A percentile compares a stretch with the other conserved stretches of the same genome.
These are phyloP conservation scores for Vipera latastei DNA, from an alignment of 2,797 vertebrate species.

Conservation along the genomic window DNA sequence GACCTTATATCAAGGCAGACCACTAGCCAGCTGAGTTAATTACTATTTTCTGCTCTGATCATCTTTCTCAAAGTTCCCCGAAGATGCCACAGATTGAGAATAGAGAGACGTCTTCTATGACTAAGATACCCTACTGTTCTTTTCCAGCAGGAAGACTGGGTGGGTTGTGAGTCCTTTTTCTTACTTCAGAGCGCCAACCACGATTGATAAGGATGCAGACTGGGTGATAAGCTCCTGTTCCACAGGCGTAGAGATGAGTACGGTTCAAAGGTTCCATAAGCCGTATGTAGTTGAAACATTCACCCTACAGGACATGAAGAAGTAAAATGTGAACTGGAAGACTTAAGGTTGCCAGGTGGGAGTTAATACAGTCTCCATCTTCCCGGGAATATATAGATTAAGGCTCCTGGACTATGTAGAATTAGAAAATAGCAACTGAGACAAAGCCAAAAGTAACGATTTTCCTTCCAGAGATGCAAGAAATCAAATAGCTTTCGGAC, in stretches of 20 bases:
- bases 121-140: background rate
- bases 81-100: background rate
- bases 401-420: background rate
- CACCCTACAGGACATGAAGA: conserved; percentile 67
- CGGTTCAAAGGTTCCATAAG: conserved; percentile 85
- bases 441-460: background rate
- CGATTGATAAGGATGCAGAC: conserved; percentile 83
- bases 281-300: conserved; percentile 85
- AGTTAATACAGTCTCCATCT: no score
- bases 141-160: background rate
- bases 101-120: background rate
- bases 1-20: background rate
- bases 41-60: background rate
- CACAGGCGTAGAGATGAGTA: conserved; percentile 84
- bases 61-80: background rate
- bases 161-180: background rate
- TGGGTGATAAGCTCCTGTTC: conserved; percentile 83
- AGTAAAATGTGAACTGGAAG: background rate
- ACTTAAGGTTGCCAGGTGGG: no score
- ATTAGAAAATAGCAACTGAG: background rate
- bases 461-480: background rate
- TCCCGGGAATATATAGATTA: background rate
- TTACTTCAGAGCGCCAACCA: conserved; percentile 84
- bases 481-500: background rate
- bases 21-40: background rate